Evolutionary conservation across 2,113 vertebrate genomes (phyloP).

Genomic region (Mobula hypostoma): DNA sequence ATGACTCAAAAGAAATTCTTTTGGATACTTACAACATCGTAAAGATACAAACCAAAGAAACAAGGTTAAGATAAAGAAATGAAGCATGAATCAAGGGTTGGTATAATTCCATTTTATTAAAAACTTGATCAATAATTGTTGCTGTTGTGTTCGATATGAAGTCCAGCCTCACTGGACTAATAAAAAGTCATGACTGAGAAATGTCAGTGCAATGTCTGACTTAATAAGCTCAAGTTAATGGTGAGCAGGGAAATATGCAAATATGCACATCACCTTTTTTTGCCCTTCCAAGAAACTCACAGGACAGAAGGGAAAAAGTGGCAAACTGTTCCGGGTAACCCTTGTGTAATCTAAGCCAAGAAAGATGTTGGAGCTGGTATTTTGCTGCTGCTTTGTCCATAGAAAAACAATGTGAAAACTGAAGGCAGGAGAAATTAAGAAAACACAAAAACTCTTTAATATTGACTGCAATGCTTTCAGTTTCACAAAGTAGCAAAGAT

Average conservation of each 20-base stretch:
- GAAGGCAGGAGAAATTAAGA: neutral
- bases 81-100: neutral
- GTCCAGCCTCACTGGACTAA: neutral
- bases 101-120: neutral
- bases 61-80: constrained; percentile 8
- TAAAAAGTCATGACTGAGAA: neutral
- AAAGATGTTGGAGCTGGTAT: neutral
- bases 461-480: neutral
- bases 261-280: neutral
- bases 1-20: neutral
- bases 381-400: neutral
- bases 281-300: neutral
- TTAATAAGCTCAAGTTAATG: neutral
- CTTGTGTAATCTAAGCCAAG: neutral
- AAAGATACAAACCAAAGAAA: too few species aligned
- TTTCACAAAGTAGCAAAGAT: neutral
- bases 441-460: neutral
- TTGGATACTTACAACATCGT: neutral
- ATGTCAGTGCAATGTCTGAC: neutral
- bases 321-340: neutral
- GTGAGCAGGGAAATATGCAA: neutral
- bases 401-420: neutral
- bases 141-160: neutral
- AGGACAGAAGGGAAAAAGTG: neutral
- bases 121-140: constrained; percentile 6